A percentile compares a stretch with the other conserved stretches of the same genome.
These are phyloP conservation scores for Hippocampus mohnikei DNA, from an alignment of 2,113 vertebrate genomes.

Conservation along the genomic window DNA sequence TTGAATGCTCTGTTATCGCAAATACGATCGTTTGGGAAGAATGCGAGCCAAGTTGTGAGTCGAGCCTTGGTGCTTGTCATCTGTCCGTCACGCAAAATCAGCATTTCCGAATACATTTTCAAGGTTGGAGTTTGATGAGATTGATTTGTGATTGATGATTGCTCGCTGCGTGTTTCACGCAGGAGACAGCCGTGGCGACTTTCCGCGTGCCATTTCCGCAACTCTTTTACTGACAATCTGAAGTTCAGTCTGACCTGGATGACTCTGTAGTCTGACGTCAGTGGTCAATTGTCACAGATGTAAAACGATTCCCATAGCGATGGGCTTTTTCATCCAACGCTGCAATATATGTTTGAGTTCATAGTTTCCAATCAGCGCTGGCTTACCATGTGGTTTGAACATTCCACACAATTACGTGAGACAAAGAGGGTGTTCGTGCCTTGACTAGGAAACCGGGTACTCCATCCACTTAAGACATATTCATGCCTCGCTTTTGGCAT, in stretches of 20 bases:
- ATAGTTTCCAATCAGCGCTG: background rate
- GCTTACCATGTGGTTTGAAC: background rate
- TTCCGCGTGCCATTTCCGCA: slow-evolving; percentile 1
- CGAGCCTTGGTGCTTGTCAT: no score
- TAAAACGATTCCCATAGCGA: background rate
- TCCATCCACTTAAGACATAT: background rate
- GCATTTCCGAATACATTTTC: background rate
- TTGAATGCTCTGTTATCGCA: slow-evolving; percentile 34
- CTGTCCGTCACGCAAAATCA: no score
- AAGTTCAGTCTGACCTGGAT: no score
- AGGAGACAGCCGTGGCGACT: background rate
- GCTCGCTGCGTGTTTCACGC: background rate
- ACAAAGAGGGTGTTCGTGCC: background rate
- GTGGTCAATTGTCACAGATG: background rate
- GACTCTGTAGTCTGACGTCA: background rate
- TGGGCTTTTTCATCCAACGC: background rate
- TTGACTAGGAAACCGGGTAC: background rate
- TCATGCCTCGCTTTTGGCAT: background rate
- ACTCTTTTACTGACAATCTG: no score
- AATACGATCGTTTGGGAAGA: slow-evolving; percentile 15
- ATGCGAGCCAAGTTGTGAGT: background rate
- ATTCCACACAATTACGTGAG: background rate
- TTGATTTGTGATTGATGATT: background rate
- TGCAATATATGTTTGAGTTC: background rate
- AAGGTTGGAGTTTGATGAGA: background rate